Percentiles rank a stretch among this genome's conserved stretches.
Conservation (phyloP, 2,113 vertebrate genomes). For the Brachionichthys hirsutus region DNA sequence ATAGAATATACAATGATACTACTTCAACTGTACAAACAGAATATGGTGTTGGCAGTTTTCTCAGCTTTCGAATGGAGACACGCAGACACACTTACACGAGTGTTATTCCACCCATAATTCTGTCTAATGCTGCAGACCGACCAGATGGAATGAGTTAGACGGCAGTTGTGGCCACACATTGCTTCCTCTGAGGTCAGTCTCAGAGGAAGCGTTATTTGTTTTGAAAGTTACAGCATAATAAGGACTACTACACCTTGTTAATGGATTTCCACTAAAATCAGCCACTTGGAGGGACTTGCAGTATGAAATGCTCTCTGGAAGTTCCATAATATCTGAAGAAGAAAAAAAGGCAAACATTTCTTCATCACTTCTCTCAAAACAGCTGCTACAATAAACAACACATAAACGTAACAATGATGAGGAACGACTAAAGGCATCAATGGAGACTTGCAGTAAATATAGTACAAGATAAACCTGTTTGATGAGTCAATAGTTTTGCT, state of each 20-base stretch:
- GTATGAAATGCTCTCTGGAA: slow-evolving; percentile 96
- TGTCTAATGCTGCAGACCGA: no score
- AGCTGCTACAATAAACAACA: neutral
- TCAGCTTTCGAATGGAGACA: no score
- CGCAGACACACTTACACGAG: no score
- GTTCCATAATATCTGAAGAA: slow-evolving; percentile 92
- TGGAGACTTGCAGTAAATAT: neutral
- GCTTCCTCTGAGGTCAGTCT: no score
- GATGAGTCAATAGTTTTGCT: neutral
- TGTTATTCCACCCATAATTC: no score
- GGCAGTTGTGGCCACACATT: no score
- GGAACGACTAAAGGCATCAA: slow-evolving; percentile 1
- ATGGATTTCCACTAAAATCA: slow-evolving; percentile 98
- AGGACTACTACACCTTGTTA: slow-evolving; percentile 84
- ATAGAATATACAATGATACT: no score
- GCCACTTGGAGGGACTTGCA: slow-evolving; percentile 96
- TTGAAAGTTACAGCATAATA: no score
- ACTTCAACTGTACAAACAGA: no score
- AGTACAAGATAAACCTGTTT: neutral
- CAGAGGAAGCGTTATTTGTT: no score
- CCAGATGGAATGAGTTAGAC: no score
- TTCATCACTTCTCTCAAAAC: neutral
- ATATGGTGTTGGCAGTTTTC: no score
- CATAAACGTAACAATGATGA: neutral
- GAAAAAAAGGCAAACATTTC: slow-evolving; percentile 35